Evolutionary conservation across 2,113 vertebrate species (phyloP), one percentile per base, ranked within the genome.

Genomic region (Climacteris rufus): DNA sequence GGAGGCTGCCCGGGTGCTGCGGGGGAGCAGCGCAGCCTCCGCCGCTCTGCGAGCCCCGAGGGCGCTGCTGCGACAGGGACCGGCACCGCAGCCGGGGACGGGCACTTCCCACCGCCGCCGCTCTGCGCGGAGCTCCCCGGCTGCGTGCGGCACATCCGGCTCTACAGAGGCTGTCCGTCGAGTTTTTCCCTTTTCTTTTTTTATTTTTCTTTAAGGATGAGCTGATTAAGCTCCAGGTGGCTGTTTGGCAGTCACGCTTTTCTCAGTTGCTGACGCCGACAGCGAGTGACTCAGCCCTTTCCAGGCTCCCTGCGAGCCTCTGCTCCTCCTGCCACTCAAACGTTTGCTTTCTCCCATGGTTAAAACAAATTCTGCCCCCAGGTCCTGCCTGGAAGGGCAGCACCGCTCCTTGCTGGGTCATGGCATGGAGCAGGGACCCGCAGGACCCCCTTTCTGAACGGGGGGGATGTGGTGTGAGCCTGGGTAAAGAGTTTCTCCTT

Each of bases 201-300:
- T 39, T 50, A 28, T 31, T 61, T 45, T 23, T 22, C 37, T 69
- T 71, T 1, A 54, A 35, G 5, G 45, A 60, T 69, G 78, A 5
- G 39, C 74, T 96, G 91, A 93, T 63, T 45, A 47, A 89, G 54
- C 86, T 95, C 85, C 90, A 88, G 94, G 94, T 93, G 92, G 78
- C 84, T 74, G 33, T n/a, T 90, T 72, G 79, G 94, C 87, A 87
- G 80, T 68, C 7, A 5, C 5, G 7, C 64, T 86, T 74, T 81
- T 66, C 68, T 88, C 13, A 0, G 75, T 18, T 71, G 83, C 90
- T 97, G 75, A 66, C 1, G 28, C 89, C 4, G 17, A 50, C 79
- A 91, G 95, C 5, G 25, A 74, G 75, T 83, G 92, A 94, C 82
- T 94, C 95, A 96, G 90, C 88, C 83, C 88, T 78, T 94, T 47